Percentiles rank a stretch among this genome's conserved stretches.
These are phyloP conservation scores for Lordiphosa fenestrarum DNA, from an alignment of 2,888 invertebrate genomes.

Conservation along the genomic window DNA sequence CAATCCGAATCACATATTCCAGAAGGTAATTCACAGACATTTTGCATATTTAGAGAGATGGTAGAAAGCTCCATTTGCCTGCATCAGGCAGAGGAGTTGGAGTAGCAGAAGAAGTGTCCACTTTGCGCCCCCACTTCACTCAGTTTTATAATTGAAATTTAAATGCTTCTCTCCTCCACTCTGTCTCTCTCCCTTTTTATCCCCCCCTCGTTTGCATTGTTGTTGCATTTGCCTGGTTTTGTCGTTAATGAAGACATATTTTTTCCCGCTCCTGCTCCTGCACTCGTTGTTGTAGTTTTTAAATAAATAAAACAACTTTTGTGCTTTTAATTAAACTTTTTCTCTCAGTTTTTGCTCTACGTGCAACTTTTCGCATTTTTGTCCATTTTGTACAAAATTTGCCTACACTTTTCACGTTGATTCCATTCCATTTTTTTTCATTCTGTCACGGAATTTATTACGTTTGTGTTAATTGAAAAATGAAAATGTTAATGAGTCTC, in stretches of 20 bases:
- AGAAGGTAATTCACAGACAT: conserved; percentile 80
- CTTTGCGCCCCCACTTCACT: conserved; percentile 52
- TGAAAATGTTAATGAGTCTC: conserved; percentile 74
- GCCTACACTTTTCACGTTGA: conserved; percentile 33
- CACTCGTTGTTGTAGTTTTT: conserved; percentile 37
- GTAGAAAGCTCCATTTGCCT: conserved; percentile 24
- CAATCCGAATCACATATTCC: conserved; percentile 85
- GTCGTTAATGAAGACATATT: conserved; percentile 73
- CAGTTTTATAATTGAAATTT: conserved; percentile 73
- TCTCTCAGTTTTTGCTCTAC: conserved; percentile 21
- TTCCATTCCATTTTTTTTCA: conserved; percentile 24
- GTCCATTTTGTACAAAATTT: conserved; percentile 55
- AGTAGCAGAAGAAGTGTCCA: conserved; percentile 25
- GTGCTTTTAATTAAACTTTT: conserved; percentile 74
- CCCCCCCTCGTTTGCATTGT: conserved; percentile 41
- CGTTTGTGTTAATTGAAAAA: conserved; percentile 76
- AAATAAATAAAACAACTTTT: conserved; percentile 72
- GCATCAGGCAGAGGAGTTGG: conserved; percentile 5
- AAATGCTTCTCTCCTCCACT: conserved; percentile 68
- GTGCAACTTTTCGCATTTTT: conserved; percentile 49
- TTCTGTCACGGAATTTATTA: conserved; percentile 64
- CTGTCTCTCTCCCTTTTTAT: conserved; percentile 23
- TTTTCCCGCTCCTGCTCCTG: conserved; percentile 40
- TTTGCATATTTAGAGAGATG: conserved; percentile 47
- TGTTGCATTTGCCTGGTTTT: conserved; percentile 52